Conservation (phyloP, 1,140 invertebrate genomes). For the Drosophila lacertosa region DNA sequence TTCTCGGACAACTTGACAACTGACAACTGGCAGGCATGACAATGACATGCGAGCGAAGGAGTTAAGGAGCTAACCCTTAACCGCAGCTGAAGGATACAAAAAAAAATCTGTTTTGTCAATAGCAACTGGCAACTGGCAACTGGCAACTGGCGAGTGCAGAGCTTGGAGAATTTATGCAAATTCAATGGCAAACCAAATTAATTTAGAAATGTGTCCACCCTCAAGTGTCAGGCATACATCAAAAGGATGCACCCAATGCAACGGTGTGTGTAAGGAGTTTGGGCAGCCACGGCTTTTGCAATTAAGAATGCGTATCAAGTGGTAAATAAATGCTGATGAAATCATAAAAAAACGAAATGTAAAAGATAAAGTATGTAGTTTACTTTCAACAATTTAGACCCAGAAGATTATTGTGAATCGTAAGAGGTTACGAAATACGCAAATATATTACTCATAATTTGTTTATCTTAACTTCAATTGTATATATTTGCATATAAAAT, state of each 20-base stretch:
- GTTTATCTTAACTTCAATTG: too few relatives aligned
- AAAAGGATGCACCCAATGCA: constrained; percentile 23
- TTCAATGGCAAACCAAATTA: constrained; percentile 49
- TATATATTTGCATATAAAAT: constrained; percentile 65
- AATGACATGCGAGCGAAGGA: constrained; percentile 55
- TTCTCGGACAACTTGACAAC: constrained; percentile 54
- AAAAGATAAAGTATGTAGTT: constrained; percentile 11
- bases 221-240: constrained; percentile 69
- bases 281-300: constrained; percentile 40
- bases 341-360: constrained; percentile 16
- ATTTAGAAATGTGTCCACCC: constrained; percentile 76
- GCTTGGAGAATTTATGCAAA: constrained; percentile 58
- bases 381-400: too few relatives aligned
- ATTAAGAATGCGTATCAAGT: constrained; percentile 66
- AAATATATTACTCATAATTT: too few relatives aligned
- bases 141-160: constrained; percentile 47
- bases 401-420: background rate
- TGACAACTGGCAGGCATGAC: constrained; percentile 46
- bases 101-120: constrained; percentile 51
- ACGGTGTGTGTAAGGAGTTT: background rate
- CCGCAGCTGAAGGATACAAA: constrained; percentile 10
- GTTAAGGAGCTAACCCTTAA: constrained; percentile 49
- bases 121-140: constrained; percentile 50
- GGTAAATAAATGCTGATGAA: constrained; percentile 59
- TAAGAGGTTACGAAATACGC: too few relatives aligned